phyloP scores from a whole-genome alignment of 2,113 vertebrate species.

The Barbus barbus region DNA sequence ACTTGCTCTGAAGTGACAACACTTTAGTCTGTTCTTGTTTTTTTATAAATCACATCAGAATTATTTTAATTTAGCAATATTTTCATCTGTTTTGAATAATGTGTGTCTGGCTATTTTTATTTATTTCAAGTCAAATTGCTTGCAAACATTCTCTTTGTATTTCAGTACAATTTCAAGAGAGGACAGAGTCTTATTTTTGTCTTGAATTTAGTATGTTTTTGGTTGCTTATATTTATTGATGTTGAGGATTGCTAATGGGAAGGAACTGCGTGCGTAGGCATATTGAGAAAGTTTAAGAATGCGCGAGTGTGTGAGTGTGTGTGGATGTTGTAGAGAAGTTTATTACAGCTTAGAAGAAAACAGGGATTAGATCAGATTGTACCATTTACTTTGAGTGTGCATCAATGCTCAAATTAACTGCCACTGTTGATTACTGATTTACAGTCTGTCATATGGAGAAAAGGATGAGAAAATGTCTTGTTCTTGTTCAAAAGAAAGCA shows the following conservation, averaged over 20 bases:
- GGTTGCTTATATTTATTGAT: conserved; percentile 69
- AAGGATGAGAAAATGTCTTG: conserved; percentile 34
- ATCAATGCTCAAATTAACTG: conserved; percentile 32
- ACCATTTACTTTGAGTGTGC: conserved; percentile 64
- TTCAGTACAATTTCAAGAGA: conserved; percentile 60
- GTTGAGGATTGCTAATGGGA: conserved; percentile 52
- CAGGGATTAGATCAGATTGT: conserved; percentile 72
- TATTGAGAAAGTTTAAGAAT: conserved; percentile 3
- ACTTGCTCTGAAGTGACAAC: conserved; percentile 64
- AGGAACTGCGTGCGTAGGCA: conserved; percentile 57
- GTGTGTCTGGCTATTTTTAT: conserved; percentile 57
- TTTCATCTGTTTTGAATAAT: conserved; percentile 76
- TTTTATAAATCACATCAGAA: conserved; percentile 54
- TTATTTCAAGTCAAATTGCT: neutral
- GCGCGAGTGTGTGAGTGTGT: conserved; percentile 26
- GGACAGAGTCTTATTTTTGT: conserved; percentile 60
- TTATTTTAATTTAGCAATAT: conserved; percentile 74
- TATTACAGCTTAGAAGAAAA: conserved; percentile 59
- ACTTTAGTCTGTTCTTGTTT: conserved; percentile 68
- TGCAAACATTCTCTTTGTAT: conserved; percentile 64
- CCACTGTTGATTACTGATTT: conserved; percentile 54
- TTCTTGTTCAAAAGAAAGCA: conserved; percentile 37
- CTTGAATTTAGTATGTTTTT: conserved; percentile 66
- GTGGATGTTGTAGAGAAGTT: conserved; percentile 45
- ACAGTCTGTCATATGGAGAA: conserved; percentile 22